Conservation (phyloP, 2,888 invertebrate species). For the Leuctra nigra region DNA sequence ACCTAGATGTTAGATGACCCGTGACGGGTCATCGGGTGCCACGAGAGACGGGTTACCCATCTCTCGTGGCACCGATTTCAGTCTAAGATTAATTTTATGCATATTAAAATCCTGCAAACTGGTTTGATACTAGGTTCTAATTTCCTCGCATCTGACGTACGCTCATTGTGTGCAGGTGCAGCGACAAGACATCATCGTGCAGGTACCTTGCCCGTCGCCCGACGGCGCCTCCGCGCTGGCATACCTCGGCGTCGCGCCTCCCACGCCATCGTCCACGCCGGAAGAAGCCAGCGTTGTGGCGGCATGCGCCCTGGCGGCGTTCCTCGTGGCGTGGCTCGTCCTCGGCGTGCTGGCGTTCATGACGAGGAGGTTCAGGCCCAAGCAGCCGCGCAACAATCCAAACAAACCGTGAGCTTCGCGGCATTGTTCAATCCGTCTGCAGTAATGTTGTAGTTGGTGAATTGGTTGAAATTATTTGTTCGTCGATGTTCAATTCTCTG, state of each 20-base stretch:
- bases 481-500: no score
- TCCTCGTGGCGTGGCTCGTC: slow-evolving; percentile 25
- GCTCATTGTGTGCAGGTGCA: slow-evolving; percentile 54
- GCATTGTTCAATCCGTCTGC: no score
- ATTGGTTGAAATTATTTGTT: no score
- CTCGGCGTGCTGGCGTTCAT: slow-evolving; percentile 23
- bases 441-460: no score
- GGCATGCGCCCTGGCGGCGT: slow-evolving; percentile 24
- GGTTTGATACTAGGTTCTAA: slow-evolving; percentile 20
- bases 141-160: background rate
- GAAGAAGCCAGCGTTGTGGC: slow-evolving; percentile 19
- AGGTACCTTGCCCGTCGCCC: slow-evolving; percentile 71
- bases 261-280: slow-evolving; percentile 17
- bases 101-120: no score
- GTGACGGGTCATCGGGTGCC: no score
- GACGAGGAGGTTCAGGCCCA: slow-evolving; percentile 19
- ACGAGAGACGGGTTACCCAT: no score
- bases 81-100: no score
- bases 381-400: slow-evolving; percentile 26
- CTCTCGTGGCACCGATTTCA: no score
- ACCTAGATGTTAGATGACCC: no score
- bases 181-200: slow-evolving; percentile 80
- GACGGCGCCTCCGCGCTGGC: slow-evolving; percentile 52
- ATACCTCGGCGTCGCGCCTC: slow-evolving; percentile 19
- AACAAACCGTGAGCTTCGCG: slow-evolving; percentile 23